Conservation (phyloP, 2,113 vertebrate species). For the Alexandromys fortis region DNA sequence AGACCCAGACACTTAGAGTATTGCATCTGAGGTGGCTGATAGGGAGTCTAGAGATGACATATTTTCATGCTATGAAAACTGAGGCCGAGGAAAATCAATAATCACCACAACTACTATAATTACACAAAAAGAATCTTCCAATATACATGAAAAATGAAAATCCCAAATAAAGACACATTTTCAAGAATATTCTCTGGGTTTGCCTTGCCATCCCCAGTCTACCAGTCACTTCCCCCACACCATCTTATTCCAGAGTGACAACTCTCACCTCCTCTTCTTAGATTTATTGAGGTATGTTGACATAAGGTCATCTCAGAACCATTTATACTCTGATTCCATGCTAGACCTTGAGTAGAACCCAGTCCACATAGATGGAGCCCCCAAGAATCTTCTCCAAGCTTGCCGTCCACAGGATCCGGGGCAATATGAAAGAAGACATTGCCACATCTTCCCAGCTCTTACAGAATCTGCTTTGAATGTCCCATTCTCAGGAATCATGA, state of each 20-base stretch:
- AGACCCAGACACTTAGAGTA: constrained; percentile 50
- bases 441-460: background rate
- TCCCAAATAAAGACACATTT: background rate
- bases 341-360: background rate
- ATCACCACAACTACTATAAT: background rate
- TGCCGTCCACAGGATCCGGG: background rate
- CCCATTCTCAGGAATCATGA: background rate
- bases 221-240: background rate
- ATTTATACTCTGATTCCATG: background rate
- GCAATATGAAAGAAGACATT: background rate
- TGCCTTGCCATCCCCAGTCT: background rate
- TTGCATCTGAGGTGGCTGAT: background rate
- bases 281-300: background rate
- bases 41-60: background rate
- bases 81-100: background rate
- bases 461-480: background rate
- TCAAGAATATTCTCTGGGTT: background rate
- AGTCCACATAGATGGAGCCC: background rate
- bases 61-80: background rate
- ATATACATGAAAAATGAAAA: background rate
- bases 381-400: background rate
- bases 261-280: background rate
- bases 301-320: background rate
- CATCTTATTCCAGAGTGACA: background rate
- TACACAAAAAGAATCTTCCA: background rate